A percentile compares a stretch with the other conserved stretches of the same genome.
Evolutionary conservation across 2,113 vertebrate genomes (phyloP).

Genomic region (Burhinus bistriatus): DNA sequence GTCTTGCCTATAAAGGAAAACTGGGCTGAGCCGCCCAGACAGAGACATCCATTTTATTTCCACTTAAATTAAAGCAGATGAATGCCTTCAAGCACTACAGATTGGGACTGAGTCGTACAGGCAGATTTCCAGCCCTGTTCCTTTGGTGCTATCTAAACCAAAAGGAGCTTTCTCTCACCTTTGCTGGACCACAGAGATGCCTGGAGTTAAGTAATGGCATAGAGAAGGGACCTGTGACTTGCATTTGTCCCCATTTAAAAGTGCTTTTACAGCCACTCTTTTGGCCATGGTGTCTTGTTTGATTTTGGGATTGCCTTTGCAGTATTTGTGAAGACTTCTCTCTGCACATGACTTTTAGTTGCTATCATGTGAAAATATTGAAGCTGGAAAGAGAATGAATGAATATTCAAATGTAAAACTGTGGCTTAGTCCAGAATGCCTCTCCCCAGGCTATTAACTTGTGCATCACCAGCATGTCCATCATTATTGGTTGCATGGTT

Average conservation of each 20-base stretch:
- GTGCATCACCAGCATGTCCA: background rate
- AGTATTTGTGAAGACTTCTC: background rate
- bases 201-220: background rate
- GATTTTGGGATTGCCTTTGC: background rate
- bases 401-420: background rate
- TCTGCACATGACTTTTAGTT: background rate
- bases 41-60: background rate
- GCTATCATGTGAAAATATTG: background rate
- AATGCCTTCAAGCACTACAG: background rate
- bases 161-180: background rate
- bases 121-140: background rate
- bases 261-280: background rate
- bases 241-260: background rate
- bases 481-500: background rate
- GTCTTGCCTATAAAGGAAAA: background rate
- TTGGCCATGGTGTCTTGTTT: background rate
- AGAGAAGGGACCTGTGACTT: background rate
- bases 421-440: background rate
- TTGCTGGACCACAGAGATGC: background rate
- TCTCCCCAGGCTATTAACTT: background rate
- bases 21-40: background rate
- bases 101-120: background rate
- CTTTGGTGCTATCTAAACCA: background rate
- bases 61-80: background rate
- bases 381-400: background rate